A percentile compares a stretch with the other conserved stretches of the same genome.
Conservation (phyloP, 2,888 invertebrate genomes). For the Xanthorhoe designata region DNA sequence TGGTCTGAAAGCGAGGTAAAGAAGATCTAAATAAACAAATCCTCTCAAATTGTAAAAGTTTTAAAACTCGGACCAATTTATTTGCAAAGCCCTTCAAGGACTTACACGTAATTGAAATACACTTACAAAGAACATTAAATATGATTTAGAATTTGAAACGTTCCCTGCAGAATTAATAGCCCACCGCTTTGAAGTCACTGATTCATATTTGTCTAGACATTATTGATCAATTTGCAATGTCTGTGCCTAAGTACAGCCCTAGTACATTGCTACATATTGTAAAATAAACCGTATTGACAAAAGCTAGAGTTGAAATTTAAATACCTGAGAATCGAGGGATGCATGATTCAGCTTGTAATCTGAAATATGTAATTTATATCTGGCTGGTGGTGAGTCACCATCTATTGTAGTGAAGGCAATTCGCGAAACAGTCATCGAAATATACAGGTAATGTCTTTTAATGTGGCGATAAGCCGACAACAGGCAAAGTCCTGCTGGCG, state of each 20-base stretch:
- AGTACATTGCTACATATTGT: neutral
- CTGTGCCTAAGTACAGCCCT: constrained; percentile 28
- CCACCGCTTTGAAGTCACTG: constrained; percentile 18
- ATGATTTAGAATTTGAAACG: constrained; percentile 14
- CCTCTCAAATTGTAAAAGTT: neutral
- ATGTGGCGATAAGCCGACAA: too few relatives aligned
- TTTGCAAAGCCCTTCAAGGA: neutral
- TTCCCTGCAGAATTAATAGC: constrained; percentile 15
- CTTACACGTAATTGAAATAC: constrained; percentile 7
- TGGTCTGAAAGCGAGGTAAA: neutral
- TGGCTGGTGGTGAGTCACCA: constrained; percentile 39
- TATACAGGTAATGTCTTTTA: constrained; percentile 14
- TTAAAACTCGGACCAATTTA: neutral
- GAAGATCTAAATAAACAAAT: neutral
- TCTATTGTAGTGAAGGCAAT: constrained; percentile 39
- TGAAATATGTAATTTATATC: constrained; percentile 38
- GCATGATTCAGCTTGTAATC: constrained; percentile 40
- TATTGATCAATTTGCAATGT: constrained; percentile 45
- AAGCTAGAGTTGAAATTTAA: constrained; percentile 23
- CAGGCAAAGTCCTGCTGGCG: too few relatives aligned
- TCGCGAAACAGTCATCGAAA: constrained; percentile 37
- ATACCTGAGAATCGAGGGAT: constrained; percentile 18
- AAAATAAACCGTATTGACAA: constrained; percentile 17
- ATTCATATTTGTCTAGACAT: constrained; percentile 50
- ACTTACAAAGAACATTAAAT: neutral